phyloP scores from a whole-genome alignment of 2,113 vertebrate species.

The Lophura nycthemera region DNA sequence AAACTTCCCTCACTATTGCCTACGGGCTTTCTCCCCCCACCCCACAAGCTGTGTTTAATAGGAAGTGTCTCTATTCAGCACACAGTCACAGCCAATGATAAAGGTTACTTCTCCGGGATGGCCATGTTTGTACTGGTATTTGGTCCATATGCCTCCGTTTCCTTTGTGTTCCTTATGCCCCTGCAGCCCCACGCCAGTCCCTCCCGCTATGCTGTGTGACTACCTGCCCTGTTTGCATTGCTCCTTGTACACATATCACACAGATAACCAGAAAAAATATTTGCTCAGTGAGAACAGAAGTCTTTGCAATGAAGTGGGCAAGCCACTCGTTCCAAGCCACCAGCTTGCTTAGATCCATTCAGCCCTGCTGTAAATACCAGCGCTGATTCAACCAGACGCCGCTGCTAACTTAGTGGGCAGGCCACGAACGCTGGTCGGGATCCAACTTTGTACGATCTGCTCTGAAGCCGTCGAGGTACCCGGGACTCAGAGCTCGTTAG shows the following conservation, averaged over 20 bases:
- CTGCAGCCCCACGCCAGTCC: not conserved
- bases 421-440: not conserved
- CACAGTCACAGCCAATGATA: not conserved
- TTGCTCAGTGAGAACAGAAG: not conserved
- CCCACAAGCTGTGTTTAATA: not conserved
- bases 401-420: not conserved
- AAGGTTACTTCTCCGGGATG: not conserved
- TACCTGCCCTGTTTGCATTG: not conserved
- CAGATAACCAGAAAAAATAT: conserved; percentile 31
- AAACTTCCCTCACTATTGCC: not conserved
- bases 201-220: not conserved
- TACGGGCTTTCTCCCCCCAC: not conserved
- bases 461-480: not conserved
- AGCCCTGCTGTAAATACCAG: not conserved
- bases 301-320: not conserved
- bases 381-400: too few relatives aligned
- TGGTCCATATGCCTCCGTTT: not conserved
- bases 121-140: not conserved
- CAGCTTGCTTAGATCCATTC: not conserved
- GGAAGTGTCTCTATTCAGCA: not conserved
- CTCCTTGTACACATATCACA: not conserved
- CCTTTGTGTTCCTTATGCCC: not conserved
- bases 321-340: not conserved
- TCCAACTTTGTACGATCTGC: not conserved
- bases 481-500: not conserved